Conservation (phyloP, 1,140 invertebrate genomes). For the Campodea augens region DNA sequence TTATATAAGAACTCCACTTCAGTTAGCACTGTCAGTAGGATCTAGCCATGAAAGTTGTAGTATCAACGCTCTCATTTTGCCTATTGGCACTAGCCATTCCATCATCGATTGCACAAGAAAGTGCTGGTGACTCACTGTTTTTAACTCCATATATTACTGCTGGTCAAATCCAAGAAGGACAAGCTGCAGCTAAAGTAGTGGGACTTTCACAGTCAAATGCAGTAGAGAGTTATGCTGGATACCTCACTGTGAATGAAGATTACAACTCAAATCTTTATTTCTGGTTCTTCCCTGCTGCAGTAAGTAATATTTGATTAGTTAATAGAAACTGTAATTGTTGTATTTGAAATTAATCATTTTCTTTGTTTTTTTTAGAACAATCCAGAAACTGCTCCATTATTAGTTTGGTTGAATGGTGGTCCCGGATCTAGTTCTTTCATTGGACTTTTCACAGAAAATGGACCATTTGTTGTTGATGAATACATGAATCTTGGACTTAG, state of each 20-base stretch:
- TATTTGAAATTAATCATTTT: background rate
- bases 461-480: slow-evolving; percentile 24
- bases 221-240: slow-evolving; percentile 23
- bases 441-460: slow-evolving; percentile 31
- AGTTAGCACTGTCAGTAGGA: no score
- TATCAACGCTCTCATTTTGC: no score
- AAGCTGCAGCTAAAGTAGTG: slow-evolving; percentile 9
- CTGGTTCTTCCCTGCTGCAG: slow-evolving; percentile 29
- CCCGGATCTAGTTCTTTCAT: slow-evolving; percentile 31
- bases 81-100: no score
- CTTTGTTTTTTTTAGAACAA: slow-evolving; percentile 14
- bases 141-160: slow-evolving; percentile 23
- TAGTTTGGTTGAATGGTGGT: slow-evolving; percentile 34
- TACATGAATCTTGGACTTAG: slow-evolving; percentile 20
- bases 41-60: no score
- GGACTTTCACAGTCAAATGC: background rate
- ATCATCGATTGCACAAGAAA: no score
- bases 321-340: background rate
- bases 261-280: slow-evolving; percentile 30
- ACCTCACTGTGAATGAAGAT: slow-evolving; percentile 26
- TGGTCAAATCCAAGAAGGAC: slow-evolving; percentile 20
- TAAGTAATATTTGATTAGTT: slow-evolving; percentile 13
- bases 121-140: slow-evolving; percentile 15
- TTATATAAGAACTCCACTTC: no score
- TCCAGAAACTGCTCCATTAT: slow-evolving; percentile 22